Conservation (phyloP, 2,888 invertebrate species). For the Uloborus plumipes region DNA sequence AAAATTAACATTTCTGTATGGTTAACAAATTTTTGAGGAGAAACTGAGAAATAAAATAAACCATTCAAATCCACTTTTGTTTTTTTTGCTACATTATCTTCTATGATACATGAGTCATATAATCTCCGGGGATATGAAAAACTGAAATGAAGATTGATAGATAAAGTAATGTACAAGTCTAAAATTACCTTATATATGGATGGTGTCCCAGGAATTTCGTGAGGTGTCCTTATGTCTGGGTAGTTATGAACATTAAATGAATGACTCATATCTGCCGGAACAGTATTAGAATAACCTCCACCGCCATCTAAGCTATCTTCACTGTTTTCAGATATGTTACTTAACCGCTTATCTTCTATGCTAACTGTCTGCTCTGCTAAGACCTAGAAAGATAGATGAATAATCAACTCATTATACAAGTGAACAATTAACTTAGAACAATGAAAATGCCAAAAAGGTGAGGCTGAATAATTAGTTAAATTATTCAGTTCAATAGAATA, state of each 20-base stretch:
- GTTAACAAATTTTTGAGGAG: no score
- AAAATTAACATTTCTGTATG: no score
- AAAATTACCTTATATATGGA: slow-evolving; percentile 43
- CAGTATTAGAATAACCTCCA: slow-evolving; percentile 70
- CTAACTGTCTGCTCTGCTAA: slow-evolving; percentile 64
- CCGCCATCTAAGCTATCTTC: slow-evolving; percentile 73
- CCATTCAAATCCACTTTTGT: no score
- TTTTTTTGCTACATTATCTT: no score
- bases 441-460: no score
- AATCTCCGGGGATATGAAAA: no score
- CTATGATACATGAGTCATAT: no score
- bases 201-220: slow-evolving; percentile 55
- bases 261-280: slow-evolving; percentile 67
- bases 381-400: slow-evolving; percentile 27
- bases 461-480: background rate
- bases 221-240: slow-evolving; percentile 54
- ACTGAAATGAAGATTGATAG: background rate
- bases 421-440: no score
- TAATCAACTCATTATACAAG: no score
- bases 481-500: background rate
- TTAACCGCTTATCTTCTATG: slow-evolving; percentile 72
- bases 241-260: slow-evolving; percentile 60
- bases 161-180: background rate
- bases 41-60: no score
- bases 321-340: slow-evolving; percentile 73